phyloP scores from a whole-genome alignment of 2,113 vertebrate species.

The Protobothrops flavoviridis region DNA sequence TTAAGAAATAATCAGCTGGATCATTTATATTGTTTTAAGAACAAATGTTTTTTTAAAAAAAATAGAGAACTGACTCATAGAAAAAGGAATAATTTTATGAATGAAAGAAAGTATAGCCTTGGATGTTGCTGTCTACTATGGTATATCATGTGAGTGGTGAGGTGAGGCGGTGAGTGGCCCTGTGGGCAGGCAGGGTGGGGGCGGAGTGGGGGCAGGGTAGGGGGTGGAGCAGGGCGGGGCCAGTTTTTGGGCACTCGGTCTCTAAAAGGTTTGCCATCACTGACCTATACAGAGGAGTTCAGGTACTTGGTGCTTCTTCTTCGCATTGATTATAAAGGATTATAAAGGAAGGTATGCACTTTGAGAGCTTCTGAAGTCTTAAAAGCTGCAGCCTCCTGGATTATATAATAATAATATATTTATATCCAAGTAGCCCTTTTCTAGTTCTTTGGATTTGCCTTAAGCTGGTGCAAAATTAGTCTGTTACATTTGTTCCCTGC shows the following conservation, averaged over 20 bases:
- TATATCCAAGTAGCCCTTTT: neutral
- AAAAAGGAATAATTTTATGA: neutral
- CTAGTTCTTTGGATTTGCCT: neutral
- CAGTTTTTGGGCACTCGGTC: too few species aligned
- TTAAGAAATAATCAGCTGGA: neutral
- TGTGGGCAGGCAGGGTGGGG: too few species aligned
- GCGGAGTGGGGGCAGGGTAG: too few species aligned
- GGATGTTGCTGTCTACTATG: too few species aligned
- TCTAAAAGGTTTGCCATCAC: too few species aligned
- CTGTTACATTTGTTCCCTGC: neutral
- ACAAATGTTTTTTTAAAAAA: too few species aligned
- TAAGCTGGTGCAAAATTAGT: neutral
- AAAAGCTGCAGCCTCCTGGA: neutral
- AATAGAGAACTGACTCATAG: neutral
- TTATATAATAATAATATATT: neutral
- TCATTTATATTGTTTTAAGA: slow-evolving; percentile 15
- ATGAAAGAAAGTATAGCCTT: neutral
- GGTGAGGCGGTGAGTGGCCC: too few species aligned
- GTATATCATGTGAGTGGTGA: too few species aligned
- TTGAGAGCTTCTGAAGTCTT: neutral
- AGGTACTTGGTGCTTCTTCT: neutral
- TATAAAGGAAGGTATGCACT: neutral
- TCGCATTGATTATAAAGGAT: neutral
- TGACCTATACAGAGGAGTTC: neutral
- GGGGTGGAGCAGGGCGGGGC: too few species aligned